Evolutionary conservation across 2,113 vertebrate genomes (phyloP), one percentile per base, ranked within the genome.

Genomic region (Channa maculata): DNA sequence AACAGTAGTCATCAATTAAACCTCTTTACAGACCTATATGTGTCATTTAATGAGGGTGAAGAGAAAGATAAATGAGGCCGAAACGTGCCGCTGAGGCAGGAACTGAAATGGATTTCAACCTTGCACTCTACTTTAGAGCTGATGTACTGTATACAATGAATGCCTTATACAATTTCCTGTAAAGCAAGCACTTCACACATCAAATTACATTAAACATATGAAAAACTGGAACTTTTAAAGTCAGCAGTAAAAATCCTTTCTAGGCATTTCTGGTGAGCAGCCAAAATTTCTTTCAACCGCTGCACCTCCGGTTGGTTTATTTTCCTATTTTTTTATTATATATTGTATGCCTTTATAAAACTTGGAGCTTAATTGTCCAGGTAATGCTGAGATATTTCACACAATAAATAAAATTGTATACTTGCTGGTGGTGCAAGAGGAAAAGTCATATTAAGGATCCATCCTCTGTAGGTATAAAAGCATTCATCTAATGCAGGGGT

Each of bases 1-100:
- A 85, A 74, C 80, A 62, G 55, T 62, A 86, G 75, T 85, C 85
- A 85, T 86, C 85, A 90, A 87, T 90, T 90, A 87, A 44, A 60
- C 58, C 75, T 49, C 78, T 86, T 82, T 84, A 85, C 82, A 85
- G 76, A 89, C 79, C 75, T 82, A 68, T 82, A 77, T 79, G 82
- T 68, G 75, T 82, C 49, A 60, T 86, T 87, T 86, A 87, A 90
- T 77, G 79, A 62, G 82, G 51, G 60, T 45, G 24, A 24, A 46
- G 65, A 13, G 39, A 14, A 44, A 72, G 48, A 11, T 68, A 82
- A 66, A 39, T 13, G 3, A 55, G 65, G 48, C 58, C 65, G 34
- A 48, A 50, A 69, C 79, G 75, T 75, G 71, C 44, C 2, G 39
- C 12, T 5, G 44, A 60, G 24, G 63, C 62, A 65, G 24, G 59